phyloP scores from a whole-genome alignment of 1,140 invertebrate species.

The Brachionus asplanchnoidis region DNA sequence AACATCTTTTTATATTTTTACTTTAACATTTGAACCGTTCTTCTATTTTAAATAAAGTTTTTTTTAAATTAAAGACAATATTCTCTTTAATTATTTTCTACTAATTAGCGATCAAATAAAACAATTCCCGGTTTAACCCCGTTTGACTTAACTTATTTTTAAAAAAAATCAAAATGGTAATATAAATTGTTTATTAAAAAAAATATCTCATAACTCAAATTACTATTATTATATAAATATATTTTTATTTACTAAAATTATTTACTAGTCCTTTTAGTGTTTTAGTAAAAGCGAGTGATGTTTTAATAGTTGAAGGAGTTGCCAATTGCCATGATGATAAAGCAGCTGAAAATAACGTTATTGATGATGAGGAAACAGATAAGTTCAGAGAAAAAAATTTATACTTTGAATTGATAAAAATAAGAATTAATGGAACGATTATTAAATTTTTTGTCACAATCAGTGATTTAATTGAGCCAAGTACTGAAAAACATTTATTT shows the following conservation, averaged over 20 bases:
- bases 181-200: too few species aligned
- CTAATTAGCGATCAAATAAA: too few species aligned
- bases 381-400: not conserved
- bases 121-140: too few species aligned
- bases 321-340: not conserved
- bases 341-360: not conserved
- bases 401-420: not conserved
- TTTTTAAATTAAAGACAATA: too few species aligned
- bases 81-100: too few species aligned
- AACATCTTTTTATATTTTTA: too few species aligned
- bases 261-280: not conserved
- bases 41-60: too few species aligned
- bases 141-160: too few species aligned
- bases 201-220: not conserved
- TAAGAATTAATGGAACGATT: not conserved
- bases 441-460: constrained; percentile 1
- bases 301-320: not conserved
- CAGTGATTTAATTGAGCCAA: not conserved
- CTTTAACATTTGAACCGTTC: too few species aligned
- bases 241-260: not conserved
- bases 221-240: not conserved
- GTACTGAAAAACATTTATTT: not conserved
- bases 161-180: too few species aligned
- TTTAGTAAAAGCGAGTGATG: not conserved
- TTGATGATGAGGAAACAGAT: not conserved